These are phyloP conservation scores for Ciconia maguari DNA, from an alignment of 2,113 vertebrate species.

Conservation along the genomic window DNA sequence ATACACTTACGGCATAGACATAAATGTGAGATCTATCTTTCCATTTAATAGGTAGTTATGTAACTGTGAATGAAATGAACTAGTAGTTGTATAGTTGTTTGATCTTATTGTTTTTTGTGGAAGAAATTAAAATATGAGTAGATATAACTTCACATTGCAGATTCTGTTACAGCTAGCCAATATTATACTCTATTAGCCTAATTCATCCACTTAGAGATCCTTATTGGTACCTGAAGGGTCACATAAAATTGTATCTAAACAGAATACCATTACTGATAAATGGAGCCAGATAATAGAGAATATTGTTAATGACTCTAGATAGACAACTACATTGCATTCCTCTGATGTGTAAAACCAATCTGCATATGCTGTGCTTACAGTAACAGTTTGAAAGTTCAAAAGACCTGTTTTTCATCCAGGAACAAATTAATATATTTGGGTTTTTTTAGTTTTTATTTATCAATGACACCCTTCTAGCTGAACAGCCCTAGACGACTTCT, in stretches of 20 bases:
- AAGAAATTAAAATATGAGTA: background rate
- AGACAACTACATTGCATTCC: background rate
- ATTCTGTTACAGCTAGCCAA: background rate
- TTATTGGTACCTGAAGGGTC: background rate
- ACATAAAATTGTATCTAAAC: background rate
- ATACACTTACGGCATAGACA: background rate
- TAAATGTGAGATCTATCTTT: background rate
- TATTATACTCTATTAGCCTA: background rate
- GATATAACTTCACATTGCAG: background rate
- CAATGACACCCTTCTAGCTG: background rate
- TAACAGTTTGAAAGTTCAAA: background rate
- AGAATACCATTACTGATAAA: background rate
- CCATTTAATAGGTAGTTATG: background rate
- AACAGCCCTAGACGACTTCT: background rate
- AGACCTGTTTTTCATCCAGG: background rate
- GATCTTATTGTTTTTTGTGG: background rate
- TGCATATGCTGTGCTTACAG: background rate
- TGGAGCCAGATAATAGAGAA: background rate
- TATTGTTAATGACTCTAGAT: background rate
- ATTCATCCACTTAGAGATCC: background rate
- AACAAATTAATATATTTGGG: rapidly evolving
- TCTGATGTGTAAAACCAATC: background rate
- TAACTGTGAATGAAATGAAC: background rate
- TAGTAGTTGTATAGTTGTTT: background rate
- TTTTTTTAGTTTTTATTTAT: background rate